Base-by-base conservation (phyloP, 2,113 vertebrate species). In the Syngnathus typhle region DNA sequence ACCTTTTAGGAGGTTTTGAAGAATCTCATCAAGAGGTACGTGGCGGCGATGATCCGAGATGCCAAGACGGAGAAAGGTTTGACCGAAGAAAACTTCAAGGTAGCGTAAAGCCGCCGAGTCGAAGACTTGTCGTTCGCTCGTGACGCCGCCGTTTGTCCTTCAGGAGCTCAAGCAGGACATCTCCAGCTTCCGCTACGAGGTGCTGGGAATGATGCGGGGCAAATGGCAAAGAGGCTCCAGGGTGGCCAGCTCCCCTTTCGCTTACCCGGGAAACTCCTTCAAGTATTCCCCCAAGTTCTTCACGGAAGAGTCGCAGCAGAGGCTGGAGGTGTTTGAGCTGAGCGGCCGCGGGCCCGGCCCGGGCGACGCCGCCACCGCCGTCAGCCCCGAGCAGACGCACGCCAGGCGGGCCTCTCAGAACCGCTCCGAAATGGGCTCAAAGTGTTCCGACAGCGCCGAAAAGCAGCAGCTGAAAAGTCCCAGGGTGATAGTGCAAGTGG, bases 21-120 rank as follows among this genome's bases (percentile, higher is more conserved):
- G 84, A 98, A 94, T 86, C 89, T 99, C 68, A 93, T 99, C 60
- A 99, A 98, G 80, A 88, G 97, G 11, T 99, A 99, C 1, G 95
- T 99, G 27, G 97, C 97, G 0, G 94, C 96, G n/a, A 97, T 93
- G 94, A 98, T 99, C 77, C 91, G 96, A 92, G 94, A 97, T 75
- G 96, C 95, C 44, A 99, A 96, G 87, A 98, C 94, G 5, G 94
- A 94, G 64, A 93, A 96, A 79, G 96, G 96, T 2, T 80, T 99
- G 64, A 99, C 95, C 0, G 96, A 99, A 71, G 97, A 99, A 76
- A 99, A 98, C 85, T 98, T 99, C 73, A 99, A 99, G 94, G 97
- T 99, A 89, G 71, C 12, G 27, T 11, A 38, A 39, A 12, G 32
- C 32, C 2, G 12, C 19, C 13, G 6, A 27, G 27, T 11, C 2